Evolutionary conservation across 2,888 invertebrate species (phyloP).

Genomic region (Caenorhabditis sp.): DNA sequence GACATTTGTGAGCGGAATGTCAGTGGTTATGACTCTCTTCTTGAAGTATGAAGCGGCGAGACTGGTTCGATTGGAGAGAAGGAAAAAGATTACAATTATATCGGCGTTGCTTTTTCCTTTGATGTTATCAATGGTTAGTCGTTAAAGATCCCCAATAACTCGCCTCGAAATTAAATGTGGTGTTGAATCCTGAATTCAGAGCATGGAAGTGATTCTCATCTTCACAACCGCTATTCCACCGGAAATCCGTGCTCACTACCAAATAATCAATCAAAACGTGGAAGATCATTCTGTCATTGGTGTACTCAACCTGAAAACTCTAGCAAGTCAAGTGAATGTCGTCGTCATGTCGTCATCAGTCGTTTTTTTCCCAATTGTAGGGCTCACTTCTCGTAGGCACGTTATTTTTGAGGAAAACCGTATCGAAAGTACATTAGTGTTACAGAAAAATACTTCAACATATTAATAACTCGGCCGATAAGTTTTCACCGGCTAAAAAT

Average conservation of each 20-base stretch:
- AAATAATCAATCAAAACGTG: constrained; percentile 4
- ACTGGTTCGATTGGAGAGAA: not conserved
- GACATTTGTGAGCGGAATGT: constrained; percentile 26
- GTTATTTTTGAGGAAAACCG: not conserved
- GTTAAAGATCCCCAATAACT: not conserved
- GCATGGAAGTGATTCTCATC: constrained; percentile 17
- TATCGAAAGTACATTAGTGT: not conserved
- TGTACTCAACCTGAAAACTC: not conserved
- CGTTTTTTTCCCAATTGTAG: constrained; percentile 3
- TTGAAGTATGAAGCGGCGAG: constrained; percentile 29
- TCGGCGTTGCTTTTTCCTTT: not conserved
- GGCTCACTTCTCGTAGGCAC: not conserved
- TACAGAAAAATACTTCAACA: constrained; percentile 14
- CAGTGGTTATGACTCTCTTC: constrained; percentile 20
- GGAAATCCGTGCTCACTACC: constrained; percentile 7
- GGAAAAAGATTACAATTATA: not conserved
- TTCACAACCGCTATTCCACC: constrained; percentile 5
- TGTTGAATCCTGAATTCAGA: constrained; percentile 6
- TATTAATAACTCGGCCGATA: constrained; percentile 5
- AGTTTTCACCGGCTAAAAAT: not conserved
- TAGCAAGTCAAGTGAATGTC: constrained; percentile 4
- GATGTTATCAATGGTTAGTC: constrained; percentile 13
- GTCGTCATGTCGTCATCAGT: constrained; percentile 16
- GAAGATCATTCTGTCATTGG: constrained; percentile 19
- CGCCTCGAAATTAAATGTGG: not conserved